Conservation (phyloP, 2,888 invertebrate species). For the Parelbella ahira region DNA sequence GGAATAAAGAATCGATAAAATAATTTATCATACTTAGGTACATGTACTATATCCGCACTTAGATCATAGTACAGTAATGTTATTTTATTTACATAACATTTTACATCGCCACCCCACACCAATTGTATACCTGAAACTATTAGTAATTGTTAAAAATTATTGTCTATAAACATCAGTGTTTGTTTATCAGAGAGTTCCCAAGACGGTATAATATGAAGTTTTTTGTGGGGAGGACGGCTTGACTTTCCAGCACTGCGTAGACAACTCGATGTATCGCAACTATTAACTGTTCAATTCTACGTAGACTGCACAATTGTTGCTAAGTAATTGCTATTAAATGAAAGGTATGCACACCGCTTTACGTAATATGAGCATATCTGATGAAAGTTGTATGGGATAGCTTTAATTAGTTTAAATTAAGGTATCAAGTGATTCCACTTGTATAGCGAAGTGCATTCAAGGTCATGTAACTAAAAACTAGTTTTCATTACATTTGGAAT, state of each 20-base stretch:
- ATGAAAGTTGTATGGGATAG: slow-evolving; percentile 78
- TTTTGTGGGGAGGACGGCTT: background rate
- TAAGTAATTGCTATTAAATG: slow-evolving; percentile 3
- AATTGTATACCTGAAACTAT: no score
- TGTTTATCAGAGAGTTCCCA: no score
- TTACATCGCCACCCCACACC: no score
- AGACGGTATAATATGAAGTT: no score
- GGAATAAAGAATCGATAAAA: no score
- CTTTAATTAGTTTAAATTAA: slow-evolving; percentile 72
- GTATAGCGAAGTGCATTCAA: slow-evolving; percentile 28
- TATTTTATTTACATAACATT: no score
- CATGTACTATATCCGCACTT: no score
- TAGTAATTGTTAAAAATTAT: no score
- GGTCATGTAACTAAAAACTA: slow-evolving; percentile 3
- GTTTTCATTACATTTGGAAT: background rate
- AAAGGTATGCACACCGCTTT: slow-evolving; percentile 49
- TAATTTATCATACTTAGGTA: no score
- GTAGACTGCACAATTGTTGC: slow-evolving; percentile 8
- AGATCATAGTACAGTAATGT: no score
- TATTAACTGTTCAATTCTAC: background rate
- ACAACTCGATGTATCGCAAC: no score
- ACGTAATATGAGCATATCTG: slow-evolving; percentile 62
- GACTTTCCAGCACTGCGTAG: background rate
- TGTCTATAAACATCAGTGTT: no score
- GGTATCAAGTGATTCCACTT: slow-evolving; percentile 43